A percentile compares a stretch with the other conserved stretches of the same genome.
phyloP scores from a whole-genome alignment of 2,888 invertebrate species.

The Drosophila paracracens region DNA sequence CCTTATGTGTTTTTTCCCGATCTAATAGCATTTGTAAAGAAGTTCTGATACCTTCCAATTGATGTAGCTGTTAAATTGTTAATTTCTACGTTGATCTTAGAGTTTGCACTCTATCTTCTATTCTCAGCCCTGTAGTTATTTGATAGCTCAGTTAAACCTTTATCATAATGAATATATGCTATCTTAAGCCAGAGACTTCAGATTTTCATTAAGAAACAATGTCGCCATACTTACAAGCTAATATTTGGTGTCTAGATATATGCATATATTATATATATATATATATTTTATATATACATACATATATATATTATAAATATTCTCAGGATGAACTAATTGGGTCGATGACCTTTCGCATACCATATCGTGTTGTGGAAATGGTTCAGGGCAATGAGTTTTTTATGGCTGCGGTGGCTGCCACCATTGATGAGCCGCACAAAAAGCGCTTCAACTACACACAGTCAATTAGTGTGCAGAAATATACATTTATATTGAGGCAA shows the following conservation, averaged over 20 bases:
- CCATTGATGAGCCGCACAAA: slow-evolving; percentile 81
- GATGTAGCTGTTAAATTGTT: background rate
- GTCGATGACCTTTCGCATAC: slow-evolving; percentile 80
- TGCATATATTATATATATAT: background rate
- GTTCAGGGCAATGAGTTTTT: slow-evolving; percentile 81
- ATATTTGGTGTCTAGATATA: background rate
- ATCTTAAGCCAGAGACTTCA: too few relatives aligned
- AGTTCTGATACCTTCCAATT: background rate
- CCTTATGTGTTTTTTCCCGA: background rate
- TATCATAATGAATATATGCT: too few relatives aligned
- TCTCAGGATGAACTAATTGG: slow-evolving; percentile 75
- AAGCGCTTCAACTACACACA: slow-evolving; percentile 90
- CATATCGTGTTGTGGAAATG: slow-evolving; percentile 75
- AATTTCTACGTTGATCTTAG: background rate
- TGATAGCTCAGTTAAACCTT: background rate
- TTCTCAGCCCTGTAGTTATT: background rate
- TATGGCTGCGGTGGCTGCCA: slow-evolving; percentile 83
- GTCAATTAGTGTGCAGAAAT: slow-evolving; percentile 91
- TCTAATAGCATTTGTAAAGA: background rate
- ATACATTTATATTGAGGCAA: slow-evolving; percentile 91
- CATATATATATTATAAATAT: background rate
- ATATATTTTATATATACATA: background rate
- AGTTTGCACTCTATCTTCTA: background rate
- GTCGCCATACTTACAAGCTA: background rate
- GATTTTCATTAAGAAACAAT: background rate